Evolutionary conservation across 2,888 invertebrate genomes (phyloP).

Genomic region (Fragum whitleyi): DNA sequence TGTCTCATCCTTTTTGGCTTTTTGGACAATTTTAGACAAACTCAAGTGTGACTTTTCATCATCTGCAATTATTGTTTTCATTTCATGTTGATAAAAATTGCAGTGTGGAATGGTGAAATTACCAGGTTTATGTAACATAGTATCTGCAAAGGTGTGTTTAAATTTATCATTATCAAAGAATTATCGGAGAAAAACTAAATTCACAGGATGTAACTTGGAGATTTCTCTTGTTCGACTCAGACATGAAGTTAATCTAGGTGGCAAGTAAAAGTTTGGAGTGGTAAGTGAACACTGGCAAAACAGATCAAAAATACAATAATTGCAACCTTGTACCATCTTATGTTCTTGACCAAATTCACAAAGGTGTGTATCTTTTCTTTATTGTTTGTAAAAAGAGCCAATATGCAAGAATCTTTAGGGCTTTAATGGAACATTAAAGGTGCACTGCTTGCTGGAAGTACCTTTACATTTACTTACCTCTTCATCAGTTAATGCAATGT

Average conservation of each 20-base stretch:
- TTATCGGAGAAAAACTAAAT: conserved; percentile 38
- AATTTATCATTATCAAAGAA: conserved; percentile 37
- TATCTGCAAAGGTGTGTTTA: conserved; percentile 29
- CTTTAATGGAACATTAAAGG: conserved; percentile 25
- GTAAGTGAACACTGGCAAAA: conserved; percentile 27
- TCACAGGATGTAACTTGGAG: conserved; percentile 37
- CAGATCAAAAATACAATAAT: conserved; percentile 30
- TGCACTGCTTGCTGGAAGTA: conserved; percentile 3
- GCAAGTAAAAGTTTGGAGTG: conserved; percentile 15
- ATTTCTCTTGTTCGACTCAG: background rate
- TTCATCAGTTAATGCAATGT: conserved; percentile 21
- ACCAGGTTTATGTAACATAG: conserved; percentile 20
- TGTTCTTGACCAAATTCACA: conserved; percentile 2
- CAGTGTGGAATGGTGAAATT: conserved; percentile 38
- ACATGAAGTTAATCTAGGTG: conserved; percentile 17
- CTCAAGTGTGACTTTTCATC: too few relatives aligned
- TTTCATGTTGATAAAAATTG: conserved; percentile 40
- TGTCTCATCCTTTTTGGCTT: background rate
- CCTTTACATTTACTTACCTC: conserved; percentile 35
- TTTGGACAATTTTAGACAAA: background rate
- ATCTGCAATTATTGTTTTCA: conserved; percentile 29
- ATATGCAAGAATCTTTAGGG: too few relatives aligned
- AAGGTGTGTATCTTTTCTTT: conserved; percentile 8
- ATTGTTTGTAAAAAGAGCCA: conserved; percentile 4
- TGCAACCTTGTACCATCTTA: conserved; percentile 33